phyloP scores from a whole-genome alignment of 2,797 vertebrate species.

The Poeciliopsis infans region DNA sequence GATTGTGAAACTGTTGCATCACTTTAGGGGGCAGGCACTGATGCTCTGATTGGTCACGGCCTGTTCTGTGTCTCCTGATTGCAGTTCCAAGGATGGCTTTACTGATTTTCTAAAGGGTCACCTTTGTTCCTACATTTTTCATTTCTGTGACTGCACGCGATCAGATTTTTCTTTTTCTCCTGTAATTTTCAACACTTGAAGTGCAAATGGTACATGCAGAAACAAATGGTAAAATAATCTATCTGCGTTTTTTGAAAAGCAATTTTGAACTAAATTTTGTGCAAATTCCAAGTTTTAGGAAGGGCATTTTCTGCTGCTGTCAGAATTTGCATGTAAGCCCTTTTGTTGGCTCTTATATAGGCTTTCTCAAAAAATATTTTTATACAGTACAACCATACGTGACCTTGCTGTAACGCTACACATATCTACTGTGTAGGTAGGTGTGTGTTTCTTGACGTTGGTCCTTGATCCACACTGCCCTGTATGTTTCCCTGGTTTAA shows the following conservation, averaged over 20 bases:
- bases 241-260: background rate
- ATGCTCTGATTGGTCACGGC: background rate
- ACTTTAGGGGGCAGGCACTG: background rate
- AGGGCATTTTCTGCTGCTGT: background rate
- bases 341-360: background rate
- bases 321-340: no score
- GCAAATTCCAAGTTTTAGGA: background rate
- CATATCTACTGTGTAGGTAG: background rate
- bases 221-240: background rate
- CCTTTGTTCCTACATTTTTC: background rate
- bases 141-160: background rate
- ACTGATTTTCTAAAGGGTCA: slow-evolving; percentile 2
- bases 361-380: background rate
- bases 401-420: background rate
- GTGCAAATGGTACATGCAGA: background rate
- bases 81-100: background rate
- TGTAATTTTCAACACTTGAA: background rate
- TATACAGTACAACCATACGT: background rate
- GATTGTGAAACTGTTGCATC: background rate
- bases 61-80: slow-evolving; percentile 2
- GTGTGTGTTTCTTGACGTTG: background rate
- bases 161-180: background rate
- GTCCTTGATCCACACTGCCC: background rate
- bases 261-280: background rate
- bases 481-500: background rate